Percentiles rank a stretch among this genome's conserved stretches.
Conservation (phyloP, 2,888 invertebrate species). For the Neelides folsomi region DNA sequence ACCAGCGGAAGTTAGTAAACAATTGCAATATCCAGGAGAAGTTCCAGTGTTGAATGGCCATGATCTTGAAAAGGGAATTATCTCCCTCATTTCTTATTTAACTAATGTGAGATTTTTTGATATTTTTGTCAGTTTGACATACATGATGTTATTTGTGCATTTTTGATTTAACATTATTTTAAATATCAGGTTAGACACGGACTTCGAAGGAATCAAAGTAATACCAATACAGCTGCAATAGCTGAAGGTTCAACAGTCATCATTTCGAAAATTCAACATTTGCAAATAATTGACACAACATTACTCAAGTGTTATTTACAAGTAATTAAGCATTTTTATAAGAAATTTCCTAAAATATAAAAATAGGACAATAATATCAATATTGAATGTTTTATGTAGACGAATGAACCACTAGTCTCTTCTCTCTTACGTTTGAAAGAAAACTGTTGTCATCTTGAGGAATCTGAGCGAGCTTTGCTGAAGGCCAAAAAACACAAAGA, state of each 20-base stretch:
- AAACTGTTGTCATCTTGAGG: constrained; percentile 82
- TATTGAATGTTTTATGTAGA: constrained; percentile 45
- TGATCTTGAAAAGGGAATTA: constrained; percentile 72
- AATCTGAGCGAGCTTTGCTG: constrained; percentile 77
- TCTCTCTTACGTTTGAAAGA: constrained; percentile 68
- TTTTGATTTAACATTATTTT: too few species aligned
- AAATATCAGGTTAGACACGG: not conserved
- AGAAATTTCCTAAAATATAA: too few species aligned
- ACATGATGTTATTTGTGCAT: not conserved
- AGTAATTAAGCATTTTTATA: constrained; percentile 41
- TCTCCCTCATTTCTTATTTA: constrained; percentile 79
- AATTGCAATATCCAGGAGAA: constrained; percentile 44
- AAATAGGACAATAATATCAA: not conserved
- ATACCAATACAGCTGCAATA: constrained; percentile 35
- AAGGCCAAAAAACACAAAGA: constrained; percentile 81
- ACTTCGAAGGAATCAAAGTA: constrained; percentile 22
- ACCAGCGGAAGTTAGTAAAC: constrained; percentile 44
- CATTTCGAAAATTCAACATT: constrained; percentile 49
- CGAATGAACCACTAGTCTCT: constrained; percentile 87
- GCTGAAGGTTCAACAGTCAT: constrained; percentile 36
- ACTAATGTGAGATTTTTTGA: constrained; percentile 47
- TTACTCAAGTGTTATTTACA: constrained; percentile 91
- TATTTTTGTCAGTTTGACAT: not conserved
- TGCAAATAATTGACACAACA: constrained; percentile 94
- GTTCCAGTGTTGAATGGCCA: constrained; percentile 57